These are phyloP conservation scores for Salticus scenicus DNA, from an alignment of 2,888 invertebrate species.

Conservation along the genomic window DNA sequence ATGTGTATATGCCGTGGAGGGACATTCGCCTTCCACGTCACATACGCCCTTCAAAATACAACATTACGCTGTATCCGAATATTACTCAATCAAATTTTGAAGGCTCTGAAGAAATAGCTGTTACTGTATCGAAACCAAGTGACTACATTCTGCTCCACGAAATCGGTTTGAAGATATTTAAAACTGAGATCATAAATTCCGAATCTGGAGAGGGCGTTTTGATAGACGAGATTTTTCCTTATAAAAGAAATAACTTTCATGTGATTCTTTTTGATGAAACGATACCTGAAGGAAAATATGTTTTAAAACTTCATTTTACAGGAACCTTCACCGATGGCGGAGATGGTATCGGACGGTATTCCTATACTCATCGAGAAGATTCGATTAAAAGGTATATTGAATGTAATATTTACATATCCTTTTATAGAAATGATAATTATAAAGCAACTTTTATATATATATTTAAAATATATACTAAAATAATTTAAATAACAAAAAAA, in stretches of 20 bases:
- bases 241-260: conserved; percentile 77
- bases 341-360: conserved; percentile 29
- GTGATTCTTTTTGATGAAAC: conserved; percentile 74
- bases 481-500: no score
- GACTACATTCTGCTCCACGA: conserved; percentile 79
- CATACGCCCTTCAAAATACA: conserved; percentile 82
- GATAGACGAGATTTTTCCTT: conserved; percentile 74
- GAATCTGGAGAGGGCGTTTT: neutral
- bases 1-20: conserved; percentile 60
- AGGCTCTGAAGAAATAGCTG: conserved; percentile 78
- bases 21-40: conserved; percentile 80
- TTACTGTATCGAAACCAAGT: conserved; percentile 74
- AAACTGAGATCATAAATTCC: conserved; percentile 74
- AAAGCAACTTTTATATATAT: no score
- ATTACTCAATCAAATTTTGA: conserved; percentile 79
- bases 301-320: conserved; percentile 79
- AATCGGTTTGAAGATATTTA: conserved; percentile 79
- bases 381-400: conserved; percentile 23
- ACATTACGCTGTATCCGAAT: conserved; percentile 82
- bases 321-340: conserved; percentile 34
- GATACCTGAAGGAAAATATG: conserved; percentile 77
- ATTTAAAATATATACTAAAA: no score
- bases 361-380: conserved; percentile 26
- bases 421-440: neutral
- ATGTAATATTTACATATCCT: neutral